A percentile compares a stretch with the other conserved stretches of the same genome.
Conservation (phyloP, 2,888 invertebrate genomes). For the Phymatocera aterrima region DNA sequence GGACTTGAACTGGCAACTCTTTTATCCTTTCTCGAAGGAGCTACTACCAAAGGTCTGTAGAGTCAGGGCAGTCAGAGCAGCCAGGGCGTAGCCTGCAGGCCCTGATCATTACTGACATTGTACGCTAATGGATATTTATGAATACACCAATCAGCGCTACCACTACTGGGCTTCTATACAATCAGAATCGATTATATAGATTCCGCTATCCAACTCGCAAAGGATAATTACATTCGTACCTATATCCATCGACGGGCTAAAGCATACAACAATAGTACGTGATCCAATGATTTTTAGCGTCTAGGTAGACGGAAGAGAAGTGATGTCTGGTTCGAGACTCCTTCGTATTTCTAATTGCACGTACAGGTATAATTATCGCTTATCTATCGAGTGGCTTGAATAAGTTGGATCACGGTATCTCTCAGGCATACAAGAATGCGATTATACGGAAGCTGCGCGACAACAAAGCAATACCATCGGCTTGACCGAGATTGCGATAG, state of each 20-base stretch:
- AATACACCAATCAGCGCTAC: slow-evolving; percentile 73
- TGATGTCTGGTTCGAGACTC: background rate
- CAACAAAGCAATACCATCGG: slow-evolving; percentile 20
- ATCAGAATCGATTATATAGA: slow-evolving; percentile 74
- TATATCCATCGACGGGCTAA: slow-evolving; percentile 16
- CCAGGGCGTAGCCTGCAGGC: slow-evolving; percentile 70
- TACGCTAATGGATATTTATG: slow-evolving; percentile 75
- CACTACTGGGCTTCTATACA: slow-evolving; percentile 74
- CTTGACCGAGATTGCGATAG: slow-evolving; percentile 25
- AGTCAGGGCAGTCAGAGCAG: slow-evolving; percentile 51
- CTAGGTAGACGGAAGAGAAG: background rate
- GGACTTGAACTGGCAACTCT: slow-evolving; percentile 57
- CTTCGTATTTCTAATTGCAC: background rate
- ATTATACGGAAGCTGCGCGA: slow-evolving; percentile 14
- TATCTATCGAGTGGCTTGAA: background rate
- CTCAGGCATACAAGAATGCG: background rate
- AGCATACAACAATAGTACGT: background rate
- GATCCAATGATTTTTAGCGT: slow-evolving; percentile 7
- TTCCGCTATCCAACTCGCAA: slow-evolving; percentile 55
- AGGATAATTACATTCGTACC: slow-evolving; percentile 43
- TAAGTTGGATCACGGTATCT: background rate
- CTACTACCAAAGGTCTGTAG: slow-evolving; percentile 59
- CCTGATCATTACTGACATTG: slow-evolving; percentile 74
- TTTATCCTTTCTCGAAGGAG: slow-evolving; percentile 62
- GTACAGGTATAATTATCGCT: background rate